Evolutionary conservation across 2,888 invertebrate species (phyloP).

Genomic region (Callyntrura guangdongensis): DNA sequence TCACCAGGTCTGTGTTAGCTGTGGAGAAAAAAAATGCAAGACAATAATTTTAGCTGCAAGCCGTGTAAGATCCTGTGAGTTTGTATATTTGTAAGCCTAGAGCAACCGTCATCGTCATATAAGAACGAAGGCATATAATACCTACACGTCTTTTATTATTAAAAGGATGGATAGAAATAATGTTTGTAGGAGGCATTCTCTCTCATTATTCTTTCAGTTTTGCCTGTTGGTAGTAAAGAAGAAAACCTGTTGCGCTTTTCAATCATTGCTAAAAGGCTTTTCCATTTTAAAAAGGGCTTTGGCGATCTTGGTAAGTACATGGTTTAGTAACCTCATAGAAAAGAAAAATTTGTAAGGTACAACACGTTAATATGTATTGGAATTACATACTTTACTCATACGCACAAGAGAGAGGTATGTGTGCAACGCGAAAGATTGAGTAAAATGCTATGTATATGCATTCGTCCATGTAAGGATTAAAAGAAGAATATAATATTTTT

Average conservation of each 20-base stretch:
- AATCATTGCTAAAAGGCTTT: slow-evolving; percentile 16
- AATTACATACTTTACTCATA: slow-evolving; percentile 25
- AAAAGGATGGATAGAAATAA: neutral
- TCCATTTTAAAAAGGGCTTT: slow-evolving; percentile 21
- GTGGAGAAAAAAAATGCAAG: slow-evolving; percentile 25
- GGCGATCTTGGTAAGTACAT: neutral
- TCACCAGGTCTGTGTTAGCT: neutral
- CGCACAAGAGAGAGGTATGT: neutral
- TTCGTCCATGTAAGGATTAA: neutral
- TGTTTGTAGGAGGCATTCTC: neutral
- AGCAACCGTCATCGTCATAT: neutral
- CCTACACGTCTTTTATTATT: neutral
- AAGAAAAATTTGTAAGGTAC: slow-evolving; percentile 11
- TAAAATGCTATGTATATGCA: neutral
- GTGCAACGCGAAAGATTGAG: neutral
- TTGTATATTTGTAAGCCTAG: neutral
- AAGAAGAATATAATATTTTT: neutral
- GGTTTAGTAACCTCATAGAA: slow-evolving; percentile 1
- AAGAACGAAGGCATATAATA: neutral
- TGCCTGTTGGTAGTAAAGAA: neutral
- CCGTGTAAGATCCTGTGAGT: neutral
- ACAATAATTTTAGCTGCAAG: slow-evolving; percentile 33
- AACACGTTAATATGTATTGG: neutral
- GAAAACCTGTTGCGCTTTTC: slow-evolving; percentile 71
- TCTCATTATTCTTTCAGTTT: slow-evolving; percentile 2